These are phyloP conservation scores for Heliothis peltigera DNA, from an alignment of 2,888 invertebrate genomes.

Conservation along the genomic window DNA sequence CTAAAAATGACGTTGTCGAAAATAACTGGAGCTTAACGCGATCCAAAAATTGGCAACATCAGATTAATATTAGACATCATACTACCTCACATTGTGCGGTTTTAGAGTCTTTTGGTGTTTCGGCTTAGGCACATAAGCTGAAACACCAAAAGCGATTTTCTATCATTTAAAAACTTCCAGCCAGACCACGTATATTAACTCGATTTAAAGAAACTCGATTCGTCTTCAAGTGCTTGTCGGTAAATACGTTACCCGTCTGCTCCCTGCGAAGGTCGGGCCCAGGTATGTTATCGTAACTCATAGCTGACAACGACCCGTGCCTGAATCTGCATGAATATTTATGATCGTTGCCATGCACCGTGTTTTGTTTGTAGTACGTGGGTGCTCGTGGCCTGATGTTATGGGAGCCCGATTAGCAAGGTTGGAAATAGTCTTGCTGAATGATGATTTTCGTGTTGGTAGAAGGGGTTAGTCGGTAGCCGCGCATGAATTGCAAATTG, in stretches of 20 bases:
- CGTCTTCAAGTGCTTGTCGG: conserved; percentile 30
- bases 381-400: conserved; percentile 22
- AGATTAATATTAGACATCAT: background rate
- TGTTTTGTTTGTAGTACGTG: conserved; percentile 50
- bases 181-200: conserved; percentile 17
- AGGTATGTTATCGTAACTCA: conserved; percentile 68
- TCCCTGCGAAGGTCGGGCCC: conserved; percentile 65
- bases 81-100: background rate
- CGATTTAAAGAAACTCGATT: conserved; percentile 30
- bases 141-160: conserved; percentile 1
- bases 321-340: conserved; percentile 62
- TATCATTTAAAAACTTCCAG: conserved; percentile 10
- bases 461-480: no score
- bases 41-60: background rate
- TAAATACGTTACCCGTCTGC: conserved; percentile 36
- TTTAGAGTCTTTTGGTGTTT: no score
- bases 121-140: no score
- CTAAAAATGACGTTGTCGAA: background rate
- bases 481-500: no score
- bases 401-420: conserved; percentile 19
- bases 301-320: conserved; percentile 48
- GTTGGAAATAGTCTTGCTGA: no score
- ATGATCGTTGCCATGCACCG: conserved; percentile 42
- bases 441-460: background rate
- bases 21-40: background rate